These are phyloP conservation scores for Tonatia bakeri DNA, from an alignment of 2,113 vertebrate species.

Conservation along the genomic window DNA sequence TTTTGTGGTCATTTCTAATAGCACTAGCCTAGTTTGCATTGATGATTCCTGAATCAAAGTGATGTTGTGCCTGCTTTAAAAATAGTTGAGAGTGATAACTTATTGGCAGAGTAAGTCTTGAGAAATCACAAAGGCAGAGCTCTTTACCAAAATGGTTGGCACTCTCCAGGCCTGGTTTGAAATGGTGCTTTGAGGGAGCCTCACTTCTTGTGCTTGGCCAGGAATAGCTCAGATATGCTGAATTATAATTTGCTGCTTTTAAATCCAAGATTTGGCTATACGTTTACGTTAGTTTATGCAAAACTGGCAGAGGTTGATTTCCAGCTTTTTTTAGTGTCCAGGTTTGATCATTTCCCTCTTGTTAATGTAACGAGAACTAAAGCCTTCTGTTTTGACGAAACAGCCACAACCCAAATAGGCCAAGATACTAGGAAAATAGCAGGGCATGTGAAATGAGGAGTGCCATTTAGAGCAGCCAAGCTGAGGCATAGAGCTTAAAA, in stretches of 20 bases:
- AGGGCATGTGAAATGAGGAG: constrained; percentile 42
- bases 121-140: not conserved
- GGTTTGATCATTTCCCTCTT: constrained; percentile 65
- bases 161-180: not conserved
- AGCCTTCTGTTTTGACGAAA: constrained; percentile 65
- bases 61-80: not conserved
- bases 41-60: not conserved
- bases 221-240: not conserved
- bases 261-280: constrained; percentile 59
- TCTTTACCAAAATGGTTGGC: constrained; percentile 15
- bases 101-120: not conserved
- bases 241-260: constrained; percentile 37
- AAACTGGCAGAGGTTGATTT: constrained; percentile 56
- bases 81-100: not conserved
- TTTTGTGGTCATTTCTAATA: not conserved
- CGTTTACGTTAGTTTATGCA: constrained; percentile 43
- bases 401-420: constrained; percentile 64
- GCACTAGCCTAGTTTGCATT: not conserved
- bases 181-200: not conserved
- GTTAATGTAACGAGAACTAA: constrained; percentile 61
- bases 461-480: not conserved
- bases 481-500: not conserved
- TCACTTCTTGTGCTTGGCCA: not conserved
- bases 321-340: constrained; percentile 57
- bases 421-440: constrained; percentile 55